Percentiles rank a stretch among this genome's conserved stretches.
phyloP scores from a whole-genome alignment of 2,797 vertebrate species.

The Anabas testudineus region DNA sequence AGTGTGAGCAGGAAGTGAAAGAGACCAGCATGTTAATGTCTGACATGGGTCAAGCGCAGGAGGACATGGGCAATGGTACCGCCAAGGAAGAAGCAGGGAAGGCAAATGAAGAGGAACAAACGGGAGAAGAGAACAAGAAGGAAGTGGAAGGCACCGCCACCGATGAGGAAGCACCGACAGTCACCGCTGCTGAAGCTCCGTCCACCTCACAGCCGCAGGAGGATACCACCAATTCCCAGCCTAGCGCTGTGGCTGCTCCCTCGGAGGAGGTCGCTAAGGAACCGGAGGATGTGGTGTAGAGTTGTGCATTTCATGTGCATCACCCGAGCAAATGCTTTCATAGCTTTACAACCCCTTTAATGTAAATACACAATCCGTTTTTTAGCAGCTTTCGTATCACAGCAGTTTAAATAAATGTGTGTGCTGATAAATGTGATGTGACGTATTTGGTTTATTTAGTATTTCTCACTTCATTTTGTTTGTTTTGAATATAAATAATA shows the following conservation, averaged over 20 bases:
- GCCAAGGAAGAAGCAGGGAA: constrained; percentile 31
- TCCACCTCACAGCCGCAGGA: constrained; percentile 31
- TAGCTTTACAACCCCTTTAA: constrained; percentile 1
- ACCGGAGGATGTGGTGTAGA: constrained; percentile 37
- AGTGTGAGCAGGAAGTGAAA: constrained; percentile 14
- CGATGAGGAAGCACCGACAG: constrained; percentile 12
- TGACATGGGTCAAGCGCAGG: constrained; percentile 35
- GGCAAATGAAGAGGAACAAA: constrained; percentile 11
- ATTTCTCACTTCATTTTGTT: neutral
- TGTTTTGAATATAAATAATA: neutral
- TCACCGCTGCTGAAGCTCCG: constrained; percentile 4
- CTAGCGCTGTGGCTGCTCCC: neutral
- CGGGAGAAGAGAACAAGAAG: constrained; percentile 29
- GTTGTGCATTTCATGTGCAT: neutral
- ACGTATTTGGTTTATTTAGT: constrained; percentile 1
- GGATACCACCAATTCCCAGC: constrained; percentile 1
- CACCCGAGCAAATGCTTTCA: constrained; percentile 18
- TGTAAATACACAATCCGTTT: neutral
- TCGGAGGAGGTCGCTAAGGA: constrained; percentile 32
- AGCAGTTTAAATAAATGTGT: neutral
- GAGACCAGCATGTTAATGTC: constrained; percentile 65
- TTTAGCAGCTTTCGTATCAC: constrained; percentile 15
- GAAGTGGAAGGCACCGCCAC: constrained; percentile 8
- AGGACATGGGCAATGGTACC: constrained; percentile 8
- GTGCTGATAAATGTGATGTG: neutral